Evolutionary conservation across 2,797 vertebrate species (phyloP), one percentile per base, ranked within the genome.

Genomic region (Acipenser ruthenus): DNA sequence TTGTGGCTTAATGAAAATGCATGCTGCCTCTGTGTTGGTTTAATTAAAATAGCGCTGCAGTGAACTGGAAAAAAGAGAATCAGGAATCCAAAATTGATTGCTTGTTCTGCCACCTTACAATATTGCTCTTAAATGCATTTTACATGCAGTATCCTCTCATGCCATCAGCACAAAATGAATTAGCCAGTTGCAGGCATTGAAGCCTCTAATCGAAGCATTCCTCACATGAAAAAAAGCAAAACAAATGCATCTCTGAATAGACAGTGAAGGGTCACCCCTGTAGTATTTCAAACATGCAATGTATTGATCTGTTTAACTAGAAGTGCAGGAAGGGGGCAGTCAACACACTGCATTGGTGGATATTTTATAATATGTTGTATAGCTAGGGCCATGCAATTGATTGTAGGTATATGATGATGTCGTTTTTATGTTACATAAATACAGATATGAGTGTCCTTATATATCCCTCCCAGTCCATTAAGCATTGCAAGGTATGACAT

Each of bases 241-340:
- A 75, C 55, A 76, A 72, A 48, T 67, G 50, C 63, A 60, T 74
- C 64, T 71, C 67, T 63, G 75, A 79, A 74, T 76, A 72, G 77
- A 75, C 76, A 65, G 67, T 13, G 55, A 58, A 7, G 55, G 55
- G 23, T 37, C 23, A 37, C 23, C 23, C 23, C 55, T 12, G 6
- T 58, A n/a, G 6, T 13, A 4, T 10, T 58, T 58, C 12, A 58
- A 13, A 58, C 9, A 10, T 58, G 55, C 1, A 11, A 11, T 58
- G 55, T 58, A 58, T n/a, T 58, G 55, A 58, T 58, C 12, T 58
- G 10, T n/a, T 58, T 58, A 7, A 11, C 55, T 13, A 58, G 10
- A 58, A 11, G 11, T 11, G 6, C 8, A n/a, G 55, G 12, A 69
- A 74, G 55, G 52, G 62, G 1, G 65, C 67, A 70, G 69, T 74